Conservation (phyloP, 2,888 invertebrate genomes). For the Cryptocephalus primarius region DNA sequence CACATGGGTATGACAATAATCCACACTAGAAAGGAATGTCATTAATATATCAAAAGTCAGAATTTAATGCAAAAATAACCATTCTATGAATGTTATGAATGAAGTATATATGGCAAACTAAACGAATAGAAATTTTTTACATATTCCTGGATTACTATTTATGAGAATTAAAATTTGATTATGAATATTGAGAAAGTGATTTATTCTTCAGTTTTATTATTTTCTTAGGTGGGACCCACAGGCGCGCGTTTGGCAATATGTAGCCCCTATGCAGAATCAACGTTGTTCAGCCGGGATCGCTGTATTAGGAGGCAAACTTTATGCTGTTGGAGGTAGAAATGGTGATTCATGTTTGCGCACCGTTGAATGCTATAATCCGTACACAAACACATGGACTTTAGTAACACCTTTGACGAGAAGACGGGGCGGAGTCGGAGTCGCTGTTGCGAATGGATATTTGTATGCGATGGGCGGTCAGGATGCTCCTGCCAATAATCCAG, state of each 20-base stretch:
- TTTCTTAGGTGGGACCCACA: slow-evolving; percentile 71
- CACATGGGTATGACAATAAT: no score
- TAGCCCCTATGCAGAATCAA: slow-evolving; percentile 81
- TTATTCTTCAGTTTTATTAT: neutral
- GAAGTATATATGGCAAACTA: no score
- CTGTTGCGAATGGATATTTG: slow-evolving; percentile 76
- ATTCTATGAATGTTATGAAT: no score
- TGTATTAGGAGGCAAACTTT: slow-evolving; percentile 71
- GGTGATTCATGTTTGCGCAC: slow-evolving; percentile 82
- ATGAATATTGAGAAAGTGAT: no score
- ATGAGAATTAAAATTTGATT: no score
- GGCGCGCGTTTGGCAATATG: slow-evolving; percentile 79
- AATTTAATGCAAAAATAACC: no score
- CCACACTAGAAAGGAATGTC: no score
- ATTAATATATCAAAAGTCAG: no score
- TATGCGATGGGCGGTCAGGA: slow-evolving; percentile 93
- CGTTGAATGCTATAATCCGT: slow-evolving; percentile 71
- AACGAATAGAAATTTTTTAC: no score
- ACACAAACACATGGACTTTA: slow-evolving; percentile 69
- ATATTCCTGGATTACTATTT: no score
- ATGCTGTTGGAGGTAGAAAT: slow-evolving; percentile 88
- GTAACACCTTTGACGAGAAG: slow-evolving; percentile 81
- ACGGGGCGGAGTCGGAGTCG: slow-evolving; percentile 81
- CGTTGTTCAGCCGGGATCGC: slow-evolving; percentile 87
- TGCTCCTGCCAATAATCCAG: slow-evolving; percentile 78